Percentiles rank a stretch among this genome's conserved stretches.
These are phyloP conservation scores for Ptychochromis oligacanthus DNA, from an alignment of 2,113 vertebrate species.

Conservation along the genomic window DNA sequence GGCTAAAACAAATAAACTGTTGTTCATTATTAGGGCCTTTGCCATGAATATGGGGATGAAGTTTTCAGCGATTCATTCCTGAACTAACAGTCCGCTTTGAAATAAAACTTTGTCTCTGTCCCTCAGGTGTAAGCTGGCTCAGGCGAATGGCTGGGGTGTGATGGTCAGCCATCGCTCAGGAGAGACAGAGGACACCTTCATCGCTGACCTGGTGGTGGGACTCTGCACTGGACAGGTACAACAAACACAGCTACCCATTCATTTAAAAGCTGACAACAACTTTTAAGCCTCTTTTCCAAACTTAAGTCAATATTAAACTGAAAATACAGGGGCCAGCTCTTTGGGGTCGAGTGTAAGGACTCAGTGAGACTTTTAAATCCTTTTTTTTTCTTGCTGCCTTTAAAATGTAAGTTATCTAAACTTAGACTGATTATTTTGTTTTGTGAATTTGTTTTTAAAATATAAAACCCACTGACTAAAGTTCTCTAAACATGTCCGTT, in stretches of 20 bases:
- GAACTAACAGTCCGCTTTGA: neutral
- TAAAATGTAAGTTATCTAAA: neutral
- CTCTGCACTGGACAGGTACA: constrained; percentile 85
- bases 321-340: neutral
- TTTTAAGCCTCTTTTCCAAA: neutral
- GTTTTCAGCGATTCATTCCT: neutral
- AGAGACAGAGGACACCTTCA: constrained; percentile 84
- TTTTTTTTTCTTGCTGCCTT: neutral
- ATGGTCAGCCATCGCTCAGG: constrained; percentile 84
- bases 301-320: neutral
- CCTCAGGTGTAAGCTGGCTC: constrained; percentile 80
- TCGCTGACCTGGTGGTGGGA: constrained; percentile 83
- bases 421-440: neutral
- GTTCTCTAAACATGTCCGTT: fast-evolving
- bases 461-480: neutral
- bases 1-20: too few relatives aligned
- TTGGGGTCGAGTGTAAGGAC: too few relatives aligned
- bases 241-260: neutral
- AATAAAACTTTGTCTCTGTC: neutral
- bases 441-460: neutral
- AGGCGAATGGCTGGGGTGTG: constrained; percentile 83
- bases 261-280: neutral
- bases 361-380: neutral
- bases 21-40: too few relatives aligned
- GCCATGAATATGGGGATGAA: neutral